A percentile compares a stretch with the other conserved stretches of the same genome.
These are phyloP conservation scores for Lepidonotus clava DNA, from an alignment of 2,888 invertebrate species.

Conservation along the genomic window DNA sequence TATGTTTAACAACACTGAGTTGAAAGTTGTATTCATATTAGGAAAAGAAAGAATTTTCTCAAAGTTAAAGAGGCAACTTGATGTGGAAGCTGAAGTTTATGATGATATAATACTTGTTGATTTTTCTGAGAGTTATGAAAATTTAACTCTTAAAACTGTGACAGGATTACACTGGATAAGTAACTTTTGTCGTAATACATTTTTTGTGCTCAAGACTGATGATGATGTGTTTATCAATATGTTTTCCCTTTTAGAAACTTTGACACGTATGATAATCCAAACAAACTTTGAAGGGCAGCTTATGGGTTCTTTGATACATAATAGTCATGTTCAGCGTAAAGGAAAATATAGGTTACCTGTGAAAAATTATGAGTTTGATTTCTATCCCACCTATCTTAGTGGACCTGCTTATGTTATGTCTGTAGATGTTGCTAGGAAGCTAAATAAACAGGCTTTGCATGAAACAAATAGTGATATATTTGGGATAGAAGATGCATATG, in stretches of 20 bases:
- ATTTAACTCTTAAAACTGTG: not conserved
- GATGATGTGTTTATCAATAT: not conserved
- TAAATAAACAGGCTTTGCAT: not conserved
- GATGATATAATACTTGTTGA: not conserved
- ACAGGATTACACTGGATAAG: not conserved
- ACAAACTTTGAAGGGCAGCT: not conserved
- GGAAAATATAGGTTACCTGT: not conserved
- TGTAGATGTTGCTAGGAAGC: not conserved
- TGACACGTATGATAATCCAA: not conserved
- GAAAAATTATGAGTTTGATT: not conserved
- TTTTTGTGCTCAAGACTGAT: not conserved
- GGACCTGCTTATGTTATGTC: not conserved
- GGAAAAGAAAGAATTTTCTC: not conserved
- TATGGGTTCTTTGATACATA: not conserved
- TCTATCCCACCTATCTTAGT: not conserved
- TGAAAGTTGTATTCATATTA: not conserved
- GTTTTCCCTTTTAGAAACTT: not conserved
- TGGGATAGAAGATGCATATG: not conserved
- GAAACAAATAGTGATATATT: not conserved
- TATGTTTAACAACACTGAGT: not conserved
- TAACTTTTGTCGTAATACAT: not conserved
- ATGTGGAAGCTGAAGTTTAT: not conserved
- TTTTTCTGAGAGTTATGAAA: not conserved
- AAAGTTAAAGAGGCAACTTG: not conserved
- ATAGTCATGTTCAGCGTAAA: not conserved